Conservation (phyloP, 2,797 vertebrate genomes). For the Otus scops region DNA sequence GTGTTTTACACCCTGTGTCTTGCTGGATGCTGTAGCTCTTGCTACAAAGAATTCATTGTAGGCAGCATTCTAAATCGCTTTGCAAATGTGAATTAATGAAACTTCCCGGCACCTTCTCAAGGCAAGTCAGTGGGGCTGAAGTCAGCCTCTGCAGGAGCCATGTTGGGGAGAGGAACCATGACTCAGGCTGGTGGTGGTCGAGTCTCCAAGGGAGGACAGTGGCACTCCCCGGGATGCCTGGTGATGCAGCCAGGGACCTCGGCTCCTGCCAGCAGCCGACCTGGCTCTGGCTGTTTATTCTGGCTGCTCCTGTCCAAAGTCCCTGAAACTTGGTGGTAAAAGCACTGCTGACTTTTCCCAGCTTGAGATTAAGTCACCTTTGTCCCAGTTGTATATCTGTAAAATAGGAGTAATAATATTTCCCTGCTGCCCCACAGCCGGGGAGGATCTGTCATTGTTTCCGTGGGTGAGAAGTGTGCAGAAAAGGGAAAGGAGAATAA, state of each 20-base stretch:
- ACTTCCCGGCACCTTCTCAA: not conserved
- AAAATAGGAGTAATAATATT: not conserved
- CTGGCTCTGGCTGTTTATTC: not conserved
- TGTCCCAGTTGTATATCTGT: not conserved
- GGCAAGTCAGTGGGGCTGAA: not conserved
- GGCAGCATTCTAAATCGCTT: not conserved
- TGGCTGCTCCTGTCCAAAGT: not conserved
- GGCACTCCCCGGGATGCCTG: not conserved
- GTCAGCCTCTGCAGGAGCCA: rapidly evolving
- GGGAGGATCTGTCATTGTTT: not conserved
- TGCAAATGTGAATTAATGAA: not conserved
- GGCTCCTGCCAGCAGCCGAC: not conserved
- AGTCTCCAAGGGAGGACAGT: rapidly evolving
- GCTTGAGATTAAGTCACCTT: not conserved
- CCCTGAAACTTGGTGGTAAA: not conserved
- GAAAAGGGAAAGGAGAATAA: slow-evolving; percentile 47
- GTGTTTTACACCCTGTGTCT: not conserved
- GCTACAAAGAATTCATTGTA: not conserved
- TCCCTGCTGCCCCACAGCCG: rapidly evolving
- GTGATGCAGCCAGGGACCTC: not conserved
- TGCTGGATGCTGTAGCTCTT: not conserved
- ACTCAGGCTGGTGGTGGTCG: rapidly evolving
- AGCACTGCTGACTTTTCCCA: not conserved
- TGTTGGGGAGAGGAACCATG: rapidly evolving
- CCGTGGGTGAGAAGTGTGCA: not conserved